phyloP scores from a whole-genome alignment of 2,113 vertebrate genomes.

The Lycaon pictus region DNA sequence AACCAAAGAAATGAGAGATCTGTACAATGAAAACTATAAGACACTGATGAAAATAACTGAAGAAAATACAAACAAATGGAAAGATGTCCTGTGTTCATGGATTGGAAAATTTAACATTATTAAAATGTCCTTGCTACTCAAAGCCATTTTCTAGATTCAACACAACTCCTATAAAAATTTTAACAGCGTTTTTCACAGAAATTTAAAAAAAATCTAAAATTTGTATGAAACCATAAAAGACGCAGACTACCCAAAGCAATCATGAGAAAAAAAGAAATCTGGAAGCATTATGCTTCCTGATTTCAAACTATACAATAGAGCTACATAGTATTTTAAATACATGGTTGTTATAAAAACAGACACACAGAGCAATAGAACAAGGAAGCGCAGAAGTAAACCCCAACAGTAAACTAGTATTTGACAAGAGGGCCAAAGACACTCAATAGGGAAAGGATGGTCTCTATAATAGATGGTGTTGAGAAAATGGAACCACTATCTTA shows the following conservation, averaged over 20 bases:
- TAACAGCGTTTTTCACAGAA: not conserved
- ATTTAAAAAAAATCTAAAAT: not conserved
- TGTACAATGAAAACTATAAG: not conserved
- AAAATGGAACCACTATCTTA: not conserved
- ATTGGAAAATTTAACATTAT: not conserved
- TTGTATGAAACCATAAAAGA: not conserved
- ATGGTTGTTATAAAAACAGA: not conserved
- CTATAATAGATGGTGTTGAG: not conserved
- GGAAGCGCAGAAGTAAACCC: not conserved
- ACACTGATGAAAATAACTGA: not conserved
- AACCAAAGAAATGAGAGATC: not conserved
- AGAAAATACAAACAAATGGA: not conserved
- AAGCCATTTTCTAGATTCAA: not conserved
- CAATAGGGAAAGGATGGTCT: not conserved
- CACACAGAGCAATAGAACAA: not conserved
- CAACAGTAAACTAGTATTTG: not conserved
- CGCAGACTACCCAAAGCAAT: not conserved
- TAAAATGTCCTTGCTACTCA: not conserved
- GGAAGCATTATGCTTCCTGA: not conserved
- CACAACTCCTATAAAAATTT: not conserved
- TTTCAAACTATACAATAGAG: not conserved
- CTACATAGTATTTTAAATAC: not conserved
- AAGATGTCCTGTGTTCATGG: not conserved
- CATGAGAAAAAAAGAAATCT: not conserved
- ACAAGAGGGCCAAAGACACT: not conserved